Evolutionary conservation across 92 coral and sea anemone genomes (phyloP).

Genomic region (Porites divaricata): DNA sequence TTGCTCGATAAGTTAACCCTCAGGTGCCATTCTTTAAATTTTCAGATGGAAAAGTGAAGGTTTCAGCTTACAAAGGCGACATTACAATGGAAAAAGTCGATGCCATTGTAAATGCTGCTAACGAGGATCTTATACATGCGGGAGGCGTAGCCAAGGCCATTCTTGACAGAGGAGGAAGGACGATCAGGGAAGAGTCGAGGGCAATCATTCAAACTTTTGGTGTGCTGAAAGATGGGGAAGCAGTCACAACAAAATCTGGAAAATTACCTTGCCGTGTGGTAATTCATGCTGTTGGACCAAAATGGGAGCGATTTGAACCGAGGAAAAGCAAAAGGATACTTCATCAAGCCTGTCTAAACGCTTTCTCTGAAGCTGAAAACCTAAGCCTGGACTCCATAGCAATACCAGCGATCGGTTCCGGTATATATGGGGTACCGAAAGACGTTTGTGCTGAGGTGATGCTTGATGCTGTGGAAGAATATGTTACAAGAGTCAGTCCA

Average conservation of each 20-base stretch:
- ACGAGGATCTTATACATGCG: constrained; percentile 51
- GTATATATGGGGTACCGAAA: constrained; percentile 75
- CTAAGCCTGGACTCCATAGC: constrained; percentile 58
- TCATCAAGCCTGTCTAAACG: constrained; percentile 40
- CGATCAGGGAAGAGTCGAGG: constrained; percentile 60
- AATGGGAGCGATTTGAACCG: constrained; percentile 29
- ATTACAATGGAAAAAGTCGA: constrained; percentile 73
- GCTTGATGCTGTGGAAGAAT: constrained; percentile 56
- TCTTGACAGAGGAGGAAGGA: constrained; percentile 74
- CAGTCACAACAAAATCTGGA: constrained; percentile 61
- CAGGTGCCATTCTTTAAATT: not conserved
- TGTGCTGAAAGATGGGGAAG: constrained; percentile 61
- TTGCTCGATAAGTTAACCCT: too few species aligned
- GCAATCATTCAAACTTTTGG: not conserved
- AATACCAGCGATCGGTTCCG: constrained; percentile 82
- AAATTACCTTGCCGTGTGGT: constrained; percentile 64
- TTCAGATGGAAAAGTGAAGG: constrained; percentile 26
- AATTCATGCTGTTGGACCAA: constrained; percentile 84
- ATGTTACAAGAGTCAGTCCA: not conserved
- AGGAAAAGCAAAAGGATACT: constrained; percentile 27
- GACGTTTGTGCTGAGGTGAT: constrained; percentile 69
- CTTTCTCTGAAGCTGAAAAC: constrained; percentile 32
- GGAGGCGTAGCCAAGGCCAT: constrained; percentile 92
- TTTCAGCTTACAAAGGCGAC: constrained; percentile 86
- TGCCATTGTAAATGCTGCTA: constrained; percentile 85